Percentiles rank a stretch among this genome's conserved stretches.
These are phyloP conservation scores for Ephestia elutella DNA, from an alignment of 1,140 invertebrate species.

Conservation along the genomic window DNA sequence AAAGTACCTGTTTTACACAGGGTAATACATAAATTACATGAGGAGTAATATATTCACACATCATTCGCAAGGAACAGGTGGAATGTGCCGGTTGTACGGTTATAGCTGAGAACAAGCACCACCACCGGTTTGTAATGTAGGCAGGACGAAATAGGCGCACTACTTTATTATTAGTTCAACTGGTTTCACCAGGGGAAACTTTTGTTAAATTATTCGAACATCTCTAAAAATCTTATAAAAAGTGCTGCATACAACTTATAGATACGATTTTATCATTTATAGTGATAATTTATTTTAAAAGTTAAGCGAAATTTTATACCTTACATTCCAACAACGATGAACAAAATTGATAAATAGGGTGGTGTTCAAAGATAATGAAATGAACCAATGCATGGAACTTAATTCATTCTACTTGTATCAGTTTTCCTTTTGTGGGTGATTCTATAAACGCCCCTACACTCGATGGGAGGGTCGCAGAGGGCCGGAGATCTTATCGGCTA, in stretches of 20 bases:
- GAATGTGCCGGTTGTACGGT: constrained; percentile 14
- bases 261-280: no score
- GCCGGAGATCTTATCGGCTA: constrained; percentile 36
- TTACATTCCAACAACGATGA: background rate
- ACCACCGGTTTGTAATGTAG: background rate
- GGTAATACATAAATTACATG: background rate
- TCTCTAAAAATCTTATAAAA: no score
- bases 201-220: no score
- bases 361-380: constrained; percentile 1
- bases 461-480: constrained; percentile 25
- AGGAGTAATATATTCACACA: background rate
- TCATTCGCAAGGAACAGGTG: constrained; percentile 15
- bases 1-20: no score
- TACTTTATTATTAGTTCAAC: background rate
- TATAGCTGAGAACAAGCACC: background rate
- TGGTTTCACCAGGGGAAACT: background rate
- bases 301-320: no score
- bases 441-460: constrained; percentile 31
- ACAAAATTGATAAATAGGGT: background rate
- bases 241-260: background rate
- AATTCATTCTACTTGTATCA: constrained; percentile 3
- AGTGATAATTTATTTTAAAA: no score
- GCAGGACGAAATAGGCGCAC: background rate
- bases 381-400: background rate
- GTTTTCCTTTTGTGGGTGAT: constrained; percentile 27